Evolutionary conservation across 2,797 vertebrate species (phyloP).

Genomic region (Xiphorhynchus erythropygius): DNA sequence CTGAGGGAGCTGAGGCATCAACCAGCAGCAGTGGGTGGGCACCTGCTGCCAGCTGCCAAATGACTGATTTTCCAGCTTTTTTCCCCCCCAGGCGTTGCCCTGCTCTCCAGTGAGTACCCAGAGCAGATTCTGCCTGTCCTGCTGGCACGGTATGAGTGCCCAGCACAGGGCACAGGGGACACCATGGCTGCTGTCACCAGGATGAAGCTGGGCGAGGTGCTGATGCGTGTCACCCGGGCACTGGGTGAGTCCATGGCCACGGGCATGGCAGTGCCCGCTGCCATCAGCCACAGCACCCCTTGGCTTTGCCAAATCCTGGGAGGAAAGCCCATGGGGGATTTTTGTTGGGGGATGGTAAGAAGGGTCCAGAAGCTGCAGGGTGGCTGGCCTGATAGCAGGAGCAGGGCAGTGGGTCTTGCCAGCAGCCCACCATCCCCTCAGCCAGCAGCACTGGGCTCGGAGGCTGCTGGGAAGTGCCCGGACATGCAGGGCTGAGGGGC

Average conservation of each 20-base stretch:
- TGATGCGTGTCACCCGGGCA: conserved; percentile 87
- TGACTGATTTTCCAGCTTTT: background rate
- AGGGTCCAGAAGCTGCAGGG: accelerated
- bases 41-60: background rate
- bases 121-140: conserved; percentile 83
- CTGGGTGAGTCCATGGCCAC: conserved; percentile 80
- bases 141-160: conserved; percentile 78
- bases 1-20: background rate
- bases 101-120: conserved; percentile 84
- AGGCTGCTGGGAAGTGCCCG: background rate
- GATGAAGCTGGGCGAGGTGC: conserved; percentile 91
- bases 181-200: conserved; percentile 77
- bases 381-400: background rate
- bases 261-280: accelerated
- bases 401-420: accelerated
- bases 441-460: accelerated
- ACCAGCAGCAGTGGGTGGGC: background rate
- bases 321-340: background rate
- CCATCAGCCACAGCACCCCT: accelerated
- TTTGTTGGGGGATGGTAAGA: background rate
- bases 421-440: background rate
- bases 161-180: background rate
- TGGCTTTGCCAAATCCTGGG: accelerated
- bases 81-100: conserved; percentile 78
- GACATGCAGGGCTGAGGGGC: background rate